A percentile compares a stretch with the other conserved stretches of the same genome.
Conservation (phyloP, 1,140 invertebrate species). For the Aphelenchoides fujianensis region DNA sequence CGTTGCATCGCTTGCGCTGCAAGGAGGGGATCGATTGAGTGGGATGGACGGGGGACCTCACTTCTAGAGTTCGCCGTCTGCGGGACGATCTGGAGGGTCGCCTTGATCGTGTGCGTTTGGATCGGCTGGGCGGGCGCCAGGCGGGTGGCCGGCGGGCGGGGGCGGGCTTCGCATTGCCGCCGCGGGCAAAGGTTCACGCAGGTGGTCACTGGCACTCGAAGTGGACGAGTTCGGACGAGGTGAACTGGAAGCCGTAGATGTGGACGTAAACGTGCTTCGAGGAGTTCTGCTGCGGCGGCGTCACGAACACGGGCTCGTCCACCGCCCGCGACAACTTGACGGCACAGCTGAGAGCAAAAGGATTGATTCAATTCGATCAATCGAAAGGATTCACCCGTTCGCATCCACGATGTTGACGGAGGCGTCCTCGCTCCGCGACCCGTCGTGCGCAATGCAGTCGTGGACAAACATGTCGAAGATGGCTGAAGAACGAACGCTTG, state of each 20-base stretch:
- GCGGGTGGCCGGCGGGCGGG: not conserved
- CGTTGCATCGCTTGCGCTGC: constrained; percentile 20
- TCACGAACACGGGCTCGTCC: constrained; percentile 30
- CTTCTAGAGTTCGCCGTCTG: not conserved
- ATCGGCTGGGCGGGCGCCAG: not conserved
- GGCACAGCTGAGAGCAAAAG: constrained; percentile 25
- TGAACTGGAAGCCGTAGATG: constrained; percentile 37
- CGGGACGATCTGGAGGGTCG: constrained; percentile 11
- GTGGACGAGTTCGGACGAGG: constrained; percentile 33
- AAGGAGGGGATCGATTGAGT: not conserved
- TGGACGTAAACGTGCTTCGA: constrained; percentile 39
- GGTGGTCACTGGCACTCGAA: constrained; percentile 38
- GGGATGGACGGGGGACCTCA: not conserved
- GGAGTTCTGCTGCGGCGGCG: constrained; percentile 26
- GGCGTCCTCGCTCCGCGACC: constrained; percentile 25
- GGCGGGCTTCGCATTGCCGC: not conserved
- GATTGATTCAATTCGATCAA: constrained; percentile 16
- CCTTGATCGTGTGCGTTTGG: not conserved
- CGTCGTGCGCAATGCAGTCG: constrained; percentile 37
- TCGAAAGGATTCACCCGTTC: constrained; percentile 31
- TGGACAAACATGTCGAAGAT: constrained; percentile 45
- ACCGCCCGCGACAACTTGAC: constrained; percentile 27
- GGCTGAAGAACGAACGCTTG: constrained; percentile 24
- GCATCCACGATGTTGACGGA: constrained; percentile 31
- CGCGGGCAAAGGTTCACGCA: constrained; percentile 27